Base-by-base conservation (phyloP, 1,140 invertebrate species). In the Pristionchus pacificus region DNA sequence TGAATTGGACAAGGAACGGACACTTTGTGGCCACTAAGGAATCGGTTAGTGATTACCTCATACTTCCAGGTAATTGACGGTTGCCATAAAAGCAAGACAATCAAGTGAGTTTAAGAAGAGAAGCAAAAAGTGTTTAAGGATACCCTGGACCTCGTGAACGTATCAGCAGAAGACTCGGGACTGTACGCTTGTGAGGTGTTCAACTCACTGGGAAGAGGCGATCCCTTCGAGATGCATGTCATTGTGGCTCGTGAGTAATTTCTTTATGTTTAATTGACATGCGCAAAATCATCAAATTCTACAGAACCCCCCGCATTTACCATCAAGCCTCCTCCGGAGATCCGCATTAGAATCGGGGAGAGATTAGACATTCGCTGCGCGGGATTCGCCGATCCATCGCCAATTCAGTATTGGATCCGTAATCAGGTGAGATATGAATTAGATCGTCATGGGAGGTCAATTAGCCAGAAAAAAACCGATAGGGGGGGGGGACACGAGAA, bases 351-450 rank as follows among this genome's bases (percentile, higher is more conserved):
- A 15, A 72, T 68, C 15, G 80, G 80, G 6, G 69, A 74, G 49
- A 49, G 38, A 25, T 29, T 81, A 19, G 31, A 78, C 3, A 70
- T 79, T 24, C 74, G 73, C 31, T 81, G 80, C 49, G 71, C 67
- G 33, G 80, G 81, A 49, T 83, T 83, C 68, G 80, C 76, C n/a
- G 81, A 83, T 60, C 80, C 81, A 24, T 69, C 78, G 38, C 78
- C 81, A 1, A 77, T 74, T 63, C 72, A 76, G 31, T 78, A 79
- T 49, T 81, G 80, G 80, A 59, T 74, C 10, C 60, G 74, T 30
- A 80, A 81, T 29, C 68, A 70, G 60, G 80, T 81, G 33, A 65
- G 68, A n/a, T 19, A 33, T 28, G 0, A 1, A 25, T 15, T 19
- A 15, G n/a, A n/a, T n/a, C n/a, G n/a, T n/a, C n/a, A n/a, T n/a